These are phyloP conservation scores for Drosophila mimica DNA, from an alignment of 2,888 invertebrate species.

Conservation along the genomic window DNA sequence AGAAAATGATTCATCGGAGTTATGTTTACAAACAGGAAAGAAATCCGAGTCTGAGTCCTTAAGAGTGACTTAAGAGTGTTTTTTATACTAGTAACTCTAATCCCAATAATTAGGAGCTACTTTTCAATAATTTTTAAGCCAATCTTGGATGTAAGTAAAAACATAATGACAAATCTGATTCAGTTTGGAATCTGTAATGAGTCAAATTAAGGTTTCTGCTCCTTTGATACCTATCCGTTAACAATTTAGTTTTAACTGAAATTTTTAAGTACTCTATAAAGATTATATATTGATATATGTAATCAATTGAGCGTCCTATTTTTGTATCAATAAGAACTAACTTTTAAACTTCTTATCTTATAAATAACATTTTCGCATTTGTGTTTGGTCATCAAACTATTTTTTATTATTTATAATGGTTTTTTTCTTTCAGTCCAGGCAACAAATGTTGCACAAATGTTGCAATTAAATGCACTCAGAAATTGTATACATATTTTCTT, in stretches of 20 bases:
- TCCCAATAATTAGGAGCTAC: not conserved
- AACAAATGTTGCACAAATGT: not conserved
- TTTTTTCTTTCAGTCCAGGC: not conserved
- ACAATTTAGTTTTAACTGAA: not conserved
- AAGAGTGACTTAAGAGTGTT: not conserved
- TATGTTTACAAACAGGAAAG: not conserved
- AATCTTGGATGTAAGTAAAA: not conserved
- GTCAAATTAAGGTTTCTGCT: not conserved
- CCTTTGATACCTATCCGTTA: not conserved
- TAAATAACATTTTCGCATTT: too few relatives aligned
- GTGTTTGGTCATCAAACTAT: too few relatives aligned
- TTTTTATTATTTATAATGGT: not conserved
- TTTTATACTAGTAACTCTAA: not conserved
- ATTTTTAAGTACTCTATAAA: not conserved
- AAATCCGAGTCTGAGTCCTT: not conserved
- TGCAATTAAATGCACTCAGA: not conserved
- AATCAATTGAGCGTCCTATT: too few relatives aligned
- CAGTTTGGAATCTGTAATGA: not conserved
- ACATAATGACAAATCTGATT: not conserved
- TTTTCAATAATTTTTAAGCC: not conserved
- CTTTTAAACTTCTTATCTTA: not conserved
- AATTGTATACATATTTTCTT: not conserved
- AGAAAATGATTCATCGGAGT: not conserved
- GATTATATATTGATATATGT: not conserved
- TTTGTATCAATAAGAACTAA: not conserved